Base-by-base conservation (phyloP, 2,113 vertebrate species). In the Maylandia zebra region DNA sequence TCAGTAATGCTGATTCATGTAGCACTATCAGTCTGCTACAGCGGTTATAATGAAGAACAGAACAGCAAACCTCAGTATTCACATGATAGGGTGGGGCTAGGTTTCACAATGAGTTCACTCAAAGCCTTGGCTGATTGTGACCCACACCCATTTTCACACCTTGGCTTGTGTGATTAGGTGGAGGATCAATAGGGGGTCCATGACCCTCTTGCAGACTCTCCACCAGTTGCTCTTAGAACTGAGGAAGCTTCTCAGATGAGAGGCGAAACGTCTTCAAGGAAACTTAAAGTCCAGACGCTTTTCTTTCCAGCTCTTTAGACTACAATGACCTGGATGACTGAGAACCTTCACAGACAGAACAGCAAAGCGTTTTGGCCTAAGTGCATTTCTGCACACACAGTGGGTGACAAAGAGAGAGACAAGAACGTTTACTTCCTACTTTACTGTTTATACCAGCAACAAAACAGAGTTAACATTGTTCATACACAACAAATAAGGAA, bases 261-360 rank as follows among this genome's bases (percentile, higher is more conserved):
- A 19, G 9, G 16, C 0, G 0, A 34, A 64, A 64, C 3, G 0
- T 64, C 16, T 34, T 36, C 59, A 64, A 36, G 17, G 32, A 36
- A 64, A 64, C 17, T 19, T 7, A 61, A 61, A 57, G 16, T 61
- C 30, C 57, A 61, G 17, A 64, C 0, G 1, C 32, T 64, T 64
- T 64, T 64, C 3, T 36, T 64, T 36, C 59, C 32, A 64, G 59
- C 59, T 64, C 59, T 0, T 64, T 34, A 3, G 30, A 64, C 59
- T n/a, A 64, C 17, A 36, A 34, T n/a, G 32, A 64, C 17, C 59
- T 64, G 32, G 59, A n/a, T 64, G 59, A 64, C 32, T n/a, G 59
- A 36, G 59, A 64, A 36, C 32, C 32, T n/a, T 64, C 32, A 64
- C 59, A 64, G 3, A 43, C 38, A 71, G n/a, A 43, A 43, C 1